Evolutionary conservation across 2,888 invertebrate genomes (phyloP).

Genomic region (Leucophenga maculata): DNA sequence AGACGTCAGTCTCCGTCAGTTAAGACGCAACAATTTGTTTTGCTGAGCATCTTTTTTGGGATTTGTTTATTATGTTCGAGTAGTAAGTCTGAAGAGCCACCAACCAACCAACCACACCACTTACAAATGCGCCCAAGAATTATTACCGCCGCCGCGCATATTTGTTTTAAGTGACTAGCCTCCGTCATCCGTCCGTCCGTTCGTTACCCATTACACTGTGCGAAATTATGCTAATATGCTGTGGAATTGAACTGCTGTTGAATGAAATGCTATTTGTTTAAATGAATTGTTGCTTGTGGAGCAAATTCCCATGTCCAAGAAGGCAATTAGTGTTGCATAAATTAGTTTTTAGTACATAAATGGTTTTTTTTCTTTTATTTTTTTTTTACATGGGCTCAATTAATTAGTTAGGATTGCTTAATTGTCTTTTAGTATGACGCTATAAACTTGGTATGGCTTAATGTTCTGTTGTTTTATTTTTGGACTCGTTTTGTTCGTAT

Average conservation of each 20-base stretch:
- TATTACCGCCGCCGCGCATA: slow-evolving; percentile 54
- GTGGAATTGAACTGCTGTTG: too few species aligned
- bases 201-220: slow-evolving; percentile 55
- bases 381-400: too few species aligned
- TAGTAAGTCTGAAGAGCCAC: slow-evolving; percentile 38
- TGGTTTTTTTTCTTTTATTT: too few species aligned
- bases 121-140: slow-evolving; percentile 60
- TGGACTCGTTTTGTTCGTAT: too few species aligned
- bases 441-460: too few species aligned
- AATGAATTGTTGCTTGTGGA: neutral
- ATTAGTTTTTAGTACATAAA: too few species aligned
- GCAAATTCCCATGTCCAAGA: slow-evolving; percentile 2
- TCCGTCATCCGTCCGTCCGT: slow-evolving; percentile 33
- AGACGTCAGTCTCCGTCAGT: slow-evolving; percentile 34
- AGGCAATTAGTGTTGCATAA: neutral
- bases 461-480: too few species aligned
- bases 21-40: slow-evolving; percentile 7
- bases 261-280: neutral
- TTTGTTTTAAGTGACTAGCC: slow-evolving; percentile 43
- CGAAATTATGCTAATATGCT: slow-evolving; percentile 46
- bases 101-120: slow-evolving; percentile 33
- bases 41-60: neutral
- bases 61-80: slow-evolving; percentile 36
- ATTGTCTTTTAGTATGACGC: too few species aligned
- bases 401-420: too few species aligned